phyloP scores from a whole-genome alignment of 2,113 vertebrate genomes.

The Chlorodrepanis virens region DNA sequence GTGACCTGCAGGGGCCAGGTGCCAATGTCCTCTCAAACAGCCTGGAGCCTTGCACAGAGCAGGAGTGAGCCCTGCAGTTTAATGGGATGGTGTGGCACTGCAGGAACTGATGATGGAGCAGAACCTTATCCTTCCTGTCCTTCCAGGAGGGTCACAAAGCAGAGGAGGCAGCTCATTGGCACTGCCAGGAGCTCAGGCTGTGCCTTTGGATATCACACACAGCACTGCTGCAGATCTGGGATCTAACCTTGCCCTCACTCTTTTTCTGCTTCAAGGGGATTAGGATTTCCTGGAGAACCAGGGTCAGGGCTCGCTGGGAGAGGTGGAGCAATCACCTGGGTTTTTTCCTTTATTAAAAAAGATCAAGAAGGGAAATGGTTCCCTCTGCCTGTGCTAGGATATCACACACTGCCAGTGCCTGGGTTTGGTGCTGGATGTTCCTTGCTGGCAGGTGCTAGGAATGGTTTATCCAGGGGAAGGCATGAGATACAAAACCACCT shows the following conservation, averaged over 20 bases:
- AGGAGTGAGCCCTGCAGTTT: background rate
- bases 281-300: background rate
- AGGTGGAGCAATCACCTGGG: background rate
- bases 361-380: background rate
- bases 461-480: background rate
- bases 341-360: background rate
- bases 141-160: background rate
- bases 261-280: background rate
- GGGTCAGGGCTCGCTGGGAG: background rate
- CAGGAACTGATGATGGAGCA: background rate
- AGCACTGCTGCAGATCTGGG: background rate
- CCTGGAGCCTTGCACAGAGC: background rate
- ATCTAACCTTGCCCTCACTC: background rate
- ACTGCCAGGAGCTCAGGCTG: background rate
- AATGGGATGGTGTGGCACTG: background rate
- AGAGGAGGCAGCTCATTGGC: background rate
- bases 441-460: background rate
- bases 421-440: background rate
- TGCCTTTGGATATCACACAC: background rate
- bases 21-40: background rate
- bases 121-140: background rate
- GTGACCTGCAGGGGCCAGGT: background rate
- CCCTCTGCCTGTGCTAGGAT: background rate
- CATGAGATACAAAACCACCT: rapidly evolving
- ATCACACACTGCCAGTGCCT: background rate